Conservation (phyloP, 2,888 invertebrate species). For the Ectobius pallidus region DNA sequence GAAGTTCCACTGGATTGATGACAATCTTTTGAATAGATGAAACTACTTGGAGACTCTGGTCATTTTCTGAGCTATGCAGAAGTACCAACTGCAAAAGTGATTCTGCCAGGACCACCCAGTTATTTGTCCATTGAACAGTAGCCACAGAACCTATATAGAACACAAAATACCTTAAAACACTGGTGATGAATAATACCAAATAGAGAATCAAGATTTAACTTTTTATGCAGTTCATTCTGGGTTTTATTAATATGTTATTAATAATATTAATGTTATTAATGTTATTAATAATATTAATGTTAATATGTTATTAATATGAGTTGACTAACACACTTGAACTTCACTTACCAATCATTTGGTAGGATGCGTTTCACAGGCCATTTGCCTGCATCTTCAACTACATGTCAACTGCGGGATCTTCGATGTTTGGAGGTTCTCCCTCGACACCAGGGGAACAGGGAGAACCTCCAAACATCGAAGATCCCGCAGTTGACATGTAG, state of each 20-base stretch:
- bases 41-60: constrained; percentile 55
- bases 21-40: constrained; percentile 56
- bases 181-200: neutral
- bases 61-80: constrained; percentile 51
- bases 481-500: no score
- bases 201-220: neutral
- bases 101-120: constrained; percentile 65
- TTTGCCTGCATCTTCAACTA: no score
- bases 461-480: no score
- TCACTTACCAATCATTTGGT: no score
- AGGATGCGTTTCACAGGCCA: no score
- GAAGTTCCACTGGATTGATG: constrained; percentile 52
- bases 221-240: neutral
- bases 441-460: no score
- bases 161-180: neutral
- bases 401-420: no score
- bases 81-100: constrained; percentile 62
- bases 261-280: neutral
- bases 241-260: neutral
- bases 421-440: no score
- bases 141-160: constrained; percentile 47
- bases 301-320: no score
- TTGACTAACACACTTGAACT: no score
- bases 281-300: neutral
- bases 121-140: constrained; percentile 58